Conservation (phyloP, 2,888 invertebrate genomes). For the Epiblema foenella region DNA sequence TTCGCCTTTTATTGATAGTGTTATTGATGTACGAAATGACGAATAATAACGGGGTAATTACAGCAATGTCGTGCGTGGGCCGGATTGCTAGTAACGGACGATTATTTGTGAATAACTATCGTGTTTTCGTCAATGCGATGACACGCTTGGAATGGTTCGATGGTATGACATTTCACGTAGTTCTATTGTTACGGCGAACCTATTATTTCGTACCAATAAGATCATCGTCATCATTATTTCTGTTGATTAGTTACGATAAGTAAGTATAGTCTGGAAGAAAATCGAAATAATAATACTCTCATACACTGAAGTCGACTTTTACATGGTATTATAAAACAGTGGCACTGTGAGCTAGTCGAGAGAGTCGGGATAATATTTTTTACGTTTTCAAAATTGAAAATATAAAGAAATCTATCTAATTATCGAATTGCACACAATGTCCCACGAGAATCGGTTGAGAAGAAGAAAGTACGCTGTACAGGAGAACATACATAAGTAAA, state of each 20-base stretch:
- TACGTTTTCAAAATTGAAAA: no score
- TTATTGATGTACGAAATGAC: conserved; percentile 39
- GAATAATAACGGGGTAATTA: conserved; percentile 41
- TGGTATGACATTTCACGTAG: conserved; percentile 39
- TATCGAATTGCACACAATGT: no score
- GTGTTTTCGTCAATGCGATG: conserved; percentile 41
- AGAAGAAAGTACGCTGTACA: no score
- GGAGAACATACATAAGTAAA: no score
- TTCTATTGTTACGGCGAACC: conserved; percentile 32
- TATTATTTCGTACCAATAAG: conserved; percentile 24
- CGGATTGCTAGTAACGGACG: conserved; percentile 36
- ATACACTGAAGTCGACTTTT: not conserved
- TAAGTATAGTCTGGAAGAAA: conserved; percentile 1
- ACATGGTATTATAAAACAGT: not conserved
- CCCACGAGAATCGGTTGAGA: no score
- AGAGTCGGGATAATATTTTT: no score
- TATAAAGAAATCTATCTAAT: no score
- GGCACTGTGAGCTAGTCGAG: no score
- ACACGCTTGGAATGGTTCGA: conserved; percentile 33
- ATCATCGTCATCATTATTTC: conserved; percentile 17
- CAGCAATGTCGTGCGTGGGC: conserved; percentile 37
- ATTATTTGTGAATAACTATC: conserved; percentile 39
- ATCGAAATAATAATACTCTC: not conserved
- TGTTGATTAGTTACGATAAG: conserved; percentile 12
- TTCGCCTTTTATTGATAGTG: conserved; percentile 41